Evolutionary conservation across 1,140 invertebrate species (phyloP).

Genomic region (Rhynchophorus ferrugineus): DNA sequence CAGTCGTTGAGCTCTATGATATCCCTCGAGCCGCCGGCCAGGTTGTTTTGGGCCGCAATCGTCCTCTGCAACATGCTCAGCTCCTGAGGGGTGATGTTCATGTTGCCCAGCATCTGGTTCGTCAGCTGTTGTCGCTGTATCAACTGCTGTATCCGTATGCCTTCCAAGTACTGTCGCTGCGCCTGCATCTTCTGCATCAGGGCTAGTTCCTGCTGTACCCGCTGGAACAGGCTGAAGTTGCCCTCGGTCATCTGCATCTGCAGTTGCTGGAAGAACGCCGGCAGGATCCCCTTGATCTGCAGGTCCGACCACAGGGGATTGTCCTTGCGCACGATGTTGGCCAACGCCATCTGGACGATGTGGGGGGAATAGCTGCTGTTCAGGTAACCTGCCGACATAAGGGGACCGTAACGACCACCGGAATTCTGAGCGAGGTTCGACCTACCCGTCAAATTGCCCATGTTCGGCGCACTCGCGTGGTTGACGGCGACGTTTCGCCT

Average conservation of each 20-base stretch:
- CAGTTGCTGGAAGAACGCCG: slow-evolving; percentile 29
- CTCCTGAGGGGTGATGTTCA: slow-evolving; percentile 16
- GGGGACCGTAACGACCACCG: neutral
- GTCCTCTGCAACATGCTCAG: slow-evolving; percentile 5
- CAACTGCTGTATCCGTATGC: slow-evolving; percentile 29
- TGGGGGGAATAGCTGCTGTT: slow-evolving; percentile 17
- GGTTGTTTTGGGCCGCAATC: neutral
- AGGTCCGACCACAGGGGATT: slow-evolving; percentile 32
- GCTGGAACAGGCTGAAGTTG: slow-evolving; percentile 26
- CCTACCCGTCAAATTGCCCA: neutral
- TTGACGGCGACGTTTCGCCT: slow-evolving; percentile 20
- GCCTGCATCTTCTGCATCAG: slow-evolving; percentile 23
- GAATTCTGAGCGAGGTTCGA: neutral
- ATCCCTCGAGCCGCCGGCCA: slow-evolving; percentile 8
- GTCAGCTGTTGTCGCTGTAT: slow-evolving; percentile 30
- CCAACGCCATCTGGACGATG: slow-evolving; percentile 28
- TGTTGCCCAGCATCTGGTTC: slow-evolving; percentile 20
- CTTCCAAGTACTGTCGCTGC: slow-evolving; percentile 29
- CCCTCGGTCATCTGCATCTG: slow-evolving; percentile 25
- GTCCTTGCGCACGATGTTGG: slow-evolving; percentile 31
- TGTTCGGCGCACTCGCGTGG: too few relatives aligned
- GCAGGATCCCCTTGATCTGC: slow-evolving; percentile 33
- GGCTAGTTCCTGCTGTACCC: slow-evolving; percentile 24
- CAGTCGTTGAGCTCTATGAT: slow-evolving; percentile 30
- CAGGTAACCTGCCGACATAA: slow-evolving; percentile 15